These are phyloP conservation scores for Rhopalosiphum padi DNA, from an alignment of 1,140 invertebrate species.

Conservation along the genomic window DNA sequence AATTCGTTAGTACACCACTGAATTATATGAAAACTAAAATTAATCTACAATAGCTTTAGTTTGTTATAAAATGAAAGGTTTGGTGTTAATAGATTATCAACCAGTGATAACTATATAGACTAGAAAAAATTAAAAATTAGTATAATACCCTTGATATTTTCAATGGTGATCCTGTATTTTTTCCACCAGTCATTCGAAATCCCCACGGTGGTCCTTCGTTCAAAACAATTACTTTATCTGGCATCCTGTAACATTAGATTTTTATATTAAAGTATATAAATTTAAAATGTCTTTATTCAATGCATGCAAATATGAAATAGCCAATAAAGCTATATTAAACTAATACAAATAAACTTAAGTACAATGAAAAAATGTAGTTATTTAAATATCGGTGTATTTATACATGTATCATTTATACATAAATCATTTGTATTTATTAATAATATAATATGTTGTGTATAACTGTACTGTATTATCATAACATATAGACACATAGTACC, in stretches of 20 bases:
- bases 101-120: not conserved
- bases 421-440: not conserved
- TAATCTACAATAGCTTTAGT: not conserved
- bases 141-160: constrained; percentile 80
- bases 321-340: not conserved
- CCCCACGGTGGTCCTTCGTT: constrained; percentile 87
- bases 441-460: not conserved
- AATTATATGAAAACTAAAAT: not conserved
- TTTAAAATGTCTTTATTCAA: not conserved
- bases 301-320: not conserved
- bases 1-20: too few species aligned
- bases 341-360: not conserved
- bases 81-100: not conserved
- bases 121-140: not conserved
- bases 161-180: constrained; percentile 75
- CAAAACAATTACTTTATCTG: constrained; percentile 74
- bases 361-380: not conserved
- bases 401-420: too few species aligned
- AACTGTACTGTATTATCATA: not conserved
- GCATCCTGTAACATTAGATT: constrained; percentile 65
- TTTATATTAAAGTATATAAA: not conserved
- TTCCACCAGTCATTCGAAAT: constrained; percentile 84
- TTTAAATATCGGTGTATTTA: not conserved
- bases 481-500: too few species aligned
- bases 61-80: not conserved